Conservation (phyloP, 1,140 invertebrate genomes). For the Phortica variegata region DNA sequence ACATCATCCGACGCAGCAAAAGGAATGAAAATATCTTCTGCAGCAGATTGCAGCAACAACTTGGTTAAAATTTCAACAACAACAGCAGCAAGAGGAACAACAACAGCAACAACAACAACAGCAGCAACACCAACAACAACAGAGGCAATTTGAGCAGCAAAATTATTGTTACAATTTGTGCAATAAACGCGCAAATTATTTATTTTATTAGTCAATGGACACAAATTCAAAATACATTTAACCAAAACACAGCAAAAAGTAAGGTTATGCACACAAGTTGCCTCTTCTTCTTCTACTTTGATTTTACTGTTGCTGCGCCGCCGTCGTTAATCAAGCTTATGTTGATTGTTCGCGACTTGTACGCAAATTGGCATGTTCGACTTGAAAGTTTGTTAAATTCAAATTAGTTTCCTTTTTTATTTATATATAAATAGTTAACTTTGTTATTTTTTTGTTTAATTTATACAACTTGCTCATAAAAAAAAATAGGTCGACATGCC, state of each 20-base stretch:
- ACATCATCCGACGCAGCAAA: constrained; percentile 31
- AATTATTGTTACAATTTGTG: constrained; percentile 38
- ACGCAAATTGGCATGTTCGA: not conserved
- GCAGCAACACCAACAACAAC: constrained; percentile 17
- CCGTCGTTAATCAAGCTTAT: not conserved
- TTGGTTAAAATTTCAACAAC: constrained; percentile 48
- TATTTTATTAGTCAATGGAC: constrained; percentile 31
- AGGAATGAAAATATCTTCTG: constrained; percentile 55
- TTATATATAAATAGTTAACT: no score
- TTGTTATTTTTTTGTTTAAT: no score
- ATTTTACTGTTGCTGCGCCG: not conserved
- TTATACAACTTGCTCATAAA: no score
- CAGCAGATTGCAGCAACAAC: constrained; percentile 47
- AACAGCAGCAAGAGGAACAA: constrained; percentile 20
- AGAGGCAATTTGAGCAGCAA: constrained; percentile 13
- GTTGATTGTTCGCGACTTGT: constrained; percentile 14
- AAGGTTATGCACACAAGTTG: no score
- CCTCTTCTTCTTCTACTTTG: not conserved
- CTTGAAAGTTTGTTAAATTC: not conserved
- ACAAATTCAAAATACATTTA: constrained; percentile 6
- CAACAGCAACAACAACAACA: constrained; percentile 25
- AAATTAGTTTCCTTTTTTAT: no score
- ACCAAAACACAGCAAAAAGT: no score
- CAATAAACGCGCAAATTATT: constrained; percentile 46
- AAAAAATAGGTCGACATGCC: no score